These are phyloP conservation scores for Psittacus erithacus DNA, from an alignment of 2,113 vertebrate genomes.

Conservation along the genomic window DNA sequence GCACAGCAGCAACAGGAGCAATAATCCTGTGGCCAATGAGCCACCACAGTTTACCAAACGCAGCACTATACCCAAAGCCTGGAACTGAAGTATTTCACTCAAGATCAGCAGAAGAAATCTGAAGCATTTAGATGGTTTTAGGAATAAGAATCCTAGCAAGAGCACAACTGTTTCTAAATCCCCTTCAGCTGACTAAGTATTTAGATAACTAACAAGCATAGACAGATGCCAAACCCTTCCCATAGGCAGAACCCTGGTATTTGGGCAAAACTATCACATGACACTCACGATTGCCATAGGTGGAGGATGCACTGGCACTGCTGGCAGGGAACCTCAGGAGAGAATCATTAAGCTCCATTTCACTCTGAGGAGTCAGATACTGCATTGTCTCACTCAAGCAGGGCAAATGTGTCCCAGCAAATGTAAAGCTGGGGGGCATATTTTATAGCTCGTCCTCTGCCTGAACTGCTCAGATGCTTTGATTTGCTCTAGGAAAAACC, in stretches of 20 bases:
- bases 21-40: background rate
- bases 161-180: background rate
- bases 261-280: background rate
- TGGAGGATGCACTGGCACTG: background rate
- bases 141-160: background rate
- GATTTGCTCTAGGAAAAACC: background rate
- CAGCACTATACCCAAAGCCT: background rate
- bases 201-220: background rate
- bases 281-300: background rate
- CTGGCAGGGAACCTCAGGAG: background rate
- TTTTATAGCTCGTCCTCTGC: background rate
- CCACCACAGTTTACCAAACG: background rate
- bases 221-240: background rate
- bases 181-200: background rate
- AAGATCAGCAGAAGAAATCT: background rate
- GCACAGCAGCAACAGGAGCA: background rate
- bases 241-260: background rate
- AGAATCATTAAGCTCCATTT: background rate
- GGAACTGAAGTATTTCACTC: background rate
- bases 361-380: accelerated
- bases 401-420: background rate
- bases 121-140: background rate
- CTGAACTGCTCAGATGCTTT: background rate
- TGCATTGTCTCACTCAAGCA: background rate
- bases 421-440: background rate